Base-by-base conservation (phyloP, 1,140 invertebrate species). In the Saxidomus purpurata region DNA sequence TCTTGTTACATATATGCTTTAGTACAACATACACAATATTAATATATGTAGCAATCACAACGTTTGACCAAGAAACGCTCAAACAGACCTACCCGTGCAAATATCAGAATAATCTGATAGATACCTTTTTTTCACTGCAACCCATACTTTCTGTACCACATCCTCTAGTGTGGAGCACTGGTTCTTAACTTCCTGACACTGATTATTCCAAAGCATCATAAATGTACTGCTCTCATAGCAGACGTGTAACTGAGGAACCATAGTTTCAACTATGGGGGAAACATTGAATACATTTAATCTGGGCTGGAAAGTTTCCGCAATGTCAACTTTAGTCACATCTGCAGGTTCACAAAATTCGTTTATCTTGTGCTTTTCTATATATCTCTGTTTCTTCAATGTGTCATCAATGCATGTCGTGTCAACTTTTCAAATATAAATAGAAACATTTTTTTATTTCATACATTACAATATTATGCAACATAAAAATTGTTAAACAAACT, bases 271-370 rank as follows among this genome's bases (percentile, higher is more conserved):
- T 0, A 8, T 2, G 17, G 1, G 15, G 11, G 79, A 81, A 13
- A 81, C 15, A 15, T 61, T 61, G 40, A 81, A 81, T 61, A 55
- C 79, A 34, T 11, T 34, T 19, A 81, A 9, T 55, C 22, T 61
- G 11, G 79, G 79, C 22, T 40, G 15, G n/a, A 34, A 81, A 22
- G 31, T 38, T 40, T 81, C 52, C 3, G 43, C 17, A n/a, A 38
- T n/a, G n/a, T 40, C 52, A 3, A 61, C 38, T 40, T 81, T 47
- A 52, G 11, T 40, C 22, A 63, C 34, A 40, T 61, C 52, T 17
- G 79, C 79, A 36, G 79, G 79, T 22, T 61, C 19, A 40, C 79
- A 81, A 52, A 81, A 61, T 38, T 81, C 79, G 22, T 19, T 61
- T 3, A 81, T 61, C 25, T 31, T 19, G n/a, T 47, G 43, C 17